Conservation (phyloP, 2,888 invertebrate genomes). For the Apodemia hepburni region DNA sequence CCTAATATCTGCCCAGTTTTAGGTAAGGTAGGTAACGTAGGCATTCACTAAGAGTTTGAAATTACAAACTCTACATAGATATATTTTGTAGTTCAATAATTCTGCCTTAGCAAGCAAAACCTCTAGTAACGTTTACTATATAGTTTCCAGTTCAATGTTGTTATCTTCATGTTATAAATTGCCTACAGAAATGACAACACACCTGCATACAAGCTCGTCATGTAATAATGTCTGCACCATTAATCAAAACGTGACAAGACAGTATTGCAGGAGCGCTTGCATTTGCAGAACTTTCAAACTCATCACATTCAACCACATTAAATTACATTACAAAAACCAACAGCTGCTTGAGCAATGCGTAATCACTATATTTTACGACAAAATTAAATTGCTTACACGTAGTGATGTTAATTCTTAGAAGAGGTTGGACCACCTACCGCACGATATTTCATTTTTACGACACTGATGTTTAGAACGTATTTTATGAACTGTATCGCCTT, state of each 20-base stretch:
- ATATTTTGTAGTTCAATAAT: no score
- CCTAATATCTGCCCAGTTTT: no score
- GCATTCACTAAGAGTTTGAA: no score
- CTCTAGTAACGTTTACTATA: no score
- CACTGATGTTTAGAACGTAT: conserved; percentile 6
- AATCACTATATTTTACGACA: conserved; percentile 58
- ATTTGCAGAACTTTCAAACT: conserved; percentile 51
- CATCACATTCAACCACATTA: conserved; percentile 62
- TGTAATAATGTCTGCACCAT: conserved; percentile 40
- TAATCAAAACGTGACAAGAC: conserved; percentile 57
- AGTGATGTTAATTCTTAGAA: conserved; percentile 34
- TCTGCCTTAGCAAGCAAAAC: no score
- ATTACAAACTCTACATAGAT: no score
- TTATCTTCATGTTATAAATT: background rate
- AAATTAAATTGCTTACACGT: conserved; percentile 49
- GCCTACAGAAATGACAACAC: conserved; percentile 8
- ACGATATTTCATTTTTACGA: conserved; percentile 6
- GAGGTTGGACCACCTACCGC: conserved; percentile 5
- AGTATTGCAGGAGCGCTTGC: conserved; percentile 60
- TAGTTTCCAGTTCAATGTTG: background rate
- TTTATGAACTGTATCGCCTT: conserved; percentile 1
- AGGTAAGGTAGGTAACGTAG: no score
- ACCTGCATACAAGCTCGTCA: conserved; percentile 14
- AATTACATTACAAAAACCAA: conserved; percentile 50
- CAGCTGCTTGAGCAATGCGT: conserved; percentile 56